phyloP scores from a whole-genome alignment of 2,888 invertebrate genomes.

The Drosophila paranaensis region DNA sequence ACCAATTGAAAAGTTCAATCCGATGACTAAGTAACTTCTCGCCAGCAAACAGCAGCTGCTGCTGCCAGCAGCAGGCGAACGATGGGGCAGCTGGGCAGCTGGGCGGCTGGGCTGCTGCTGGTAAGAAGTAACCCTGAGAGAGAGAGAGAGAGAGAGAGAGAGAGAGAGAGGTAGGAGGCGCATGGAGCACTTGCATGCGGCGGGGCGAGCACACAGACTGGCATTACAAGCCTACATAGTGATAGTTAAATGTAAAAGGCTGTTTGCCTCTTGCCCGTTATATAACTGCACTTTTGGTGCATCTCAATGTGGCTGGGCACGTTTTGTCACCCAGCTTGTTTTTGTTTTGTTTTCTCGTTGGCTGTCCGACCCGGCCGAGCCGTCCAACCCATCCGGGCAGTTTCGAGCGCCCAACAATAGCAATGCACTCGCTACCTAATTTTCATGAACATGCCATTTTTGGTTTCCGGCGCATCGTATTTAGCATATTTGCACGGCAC shows the following conservation, averaged over 20 bases:
- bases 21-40: slow-evolving; percentile 51
- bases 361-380: slow-evolving; percentile 17
- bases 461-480: slow-evolving; percentile 58
- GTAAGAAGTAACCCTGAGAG: slow-evolving; percentile 47
- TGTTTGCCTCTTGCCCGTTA: slow-evolving; percentile 64
- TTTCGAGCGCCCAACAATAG: slow-evolving; percentile 19
- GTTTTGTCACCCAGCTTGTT: slow-evolving; percentile 69
- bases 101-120: slow-evolving; percentile 24
- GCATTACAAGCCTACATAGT: slow-evolving; percentile 35
- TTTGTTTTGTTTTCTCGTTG: slow-evolving; percentile 2
- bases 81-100: slow-evolving; percentile 7
- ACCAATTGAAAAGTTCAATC: slow-evolving; percentile 41
- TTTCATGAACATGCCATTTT: slow-evolving; percentile 69
- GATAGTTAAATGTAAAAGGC: slow-evolving; percentile 67
- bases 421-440: slow-evolving; percentile 51
- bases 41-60: slow-evolving; percentile 24
- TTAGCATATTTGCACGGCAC: slow-evolving; percentile 67
- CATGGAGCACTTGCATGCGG: slow-evolving; percentile 18
- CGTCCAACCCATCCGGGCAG: slow-evolving; percentile 12
- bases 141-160: slow-evolving; percentile 26
- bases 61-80: slow-evolving; percentile 4
- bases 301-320: slow-evolving; percentile 65
- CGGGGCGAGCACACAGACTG: slow-evolving; percentile 29
- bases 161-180: slow-evolving; percentile 38
- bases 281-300: slow-evolving; percentile 73